Base-by-base conservation (phyloP, 2,888 invertebrate genomes). In the Rhyacophila evoluta region DNA sequence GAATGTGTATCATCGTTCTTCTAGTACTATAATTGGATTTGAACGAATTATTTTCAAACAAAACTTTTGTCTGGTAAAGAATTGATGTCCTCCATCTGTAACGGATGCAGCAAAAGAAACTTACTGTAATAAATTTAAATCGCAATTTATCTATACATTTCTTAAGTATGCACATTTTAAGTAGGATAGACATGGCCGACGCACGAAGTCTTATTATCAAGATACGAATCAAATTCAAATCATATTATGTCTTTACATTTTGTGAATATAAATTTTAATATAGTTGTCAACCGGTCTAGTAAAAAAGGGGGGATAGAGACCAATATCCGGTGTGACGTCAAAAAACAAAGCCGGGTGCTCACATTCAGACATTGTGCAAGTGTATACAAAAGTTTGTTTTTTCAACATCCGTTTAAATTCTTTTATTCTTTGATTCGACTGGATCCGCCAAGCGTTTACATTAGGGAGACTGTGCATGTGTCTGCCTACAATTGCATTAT, bases 351-450 rank as follows among this genome's bases (percentile, higher is more conserved):
- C 74, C 74, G 72, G 78, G 33, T 78, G 78, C 74, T 67, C 37
- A 71, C 77, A 74, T 71, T 77, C 79, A 27, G 70, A 74, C 72
- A 70, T 12, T 15, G 19, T 55, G 55, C 55, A 25, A 8, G 55
- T 55, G 55, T 55, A 55, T 19, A 55, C 55, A 55, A 55, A 55
- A 25, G 74, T 77, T 79, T 79, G 73, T 79, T 79, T 77, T 79
- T 77, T 76, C 79, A 77, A 79, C 79, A 79, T 79, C 79, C 79
- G 79, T 77, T 79, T 79, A 55, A 76, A 71, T 76, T 79, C 79
- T 79, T 79, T 79, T 79, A 79, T 79, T 74, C 79, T 74, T 73
- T 74, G 38, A 79, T 79, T 71, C 71, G 71, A 36, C 70, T 72
- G 71, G 33, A 73, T 41, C 41, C 77, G 76, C 28, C 25, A 39